Evolutionary conservation across 2,113 vertebrate genomes (phyloP).

Genomic region (Cololabis saira): DNA sequence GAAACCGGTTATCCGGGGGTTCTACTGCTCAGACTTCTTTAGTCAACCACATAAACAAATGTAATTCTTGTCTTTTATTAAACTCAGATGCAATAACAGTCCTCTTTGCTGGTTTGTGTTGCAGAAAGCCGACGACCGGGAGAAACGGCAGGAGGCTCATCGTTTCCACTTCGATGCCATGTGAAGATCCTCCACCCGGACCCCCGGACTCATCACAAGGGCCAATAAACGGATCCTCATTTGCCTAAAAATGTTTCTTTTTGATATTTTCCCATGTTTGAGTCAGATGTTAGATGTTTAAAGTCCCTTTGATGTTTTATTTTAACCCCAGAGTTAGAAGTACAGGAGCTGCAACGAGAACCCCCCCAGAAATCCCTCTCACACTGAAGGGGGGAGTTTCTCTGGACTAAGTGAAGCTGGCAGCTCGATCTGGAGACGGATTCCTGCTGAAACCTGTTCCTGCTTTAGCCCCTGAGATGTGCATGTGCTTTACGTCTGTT

Average conservation of each 20-base stretch:
- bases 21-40: too few relatives aligned
- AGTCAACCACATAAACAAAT: too few relatives aligned
- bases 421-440: not conserved
- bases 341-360: constrained; percentile 47
- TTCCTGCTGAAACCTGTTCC: too few relatives aligned
- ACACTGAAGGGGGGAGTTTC: constrained; percentile 25
- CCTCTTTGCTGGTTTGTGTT: too few relatives aligned
- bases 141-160: constrained; percentile 98
- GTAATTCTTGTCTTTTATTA: too few relatives aligned
- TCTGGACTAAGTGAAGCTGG: not conserved
- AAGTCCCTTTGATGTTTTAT: constrained; percentile 34
- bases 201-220: constrained; percentile 37
- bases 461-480: too few relatives aligned
- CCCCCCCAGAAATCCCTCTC: constrained; percentile 31
- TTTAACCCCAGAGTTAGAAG: constrained; percentile 63
- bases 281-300: constrained; percentile 61
- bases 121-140: constrained; percentile 85
- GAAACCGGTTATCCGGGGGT: too few relatives aligned
- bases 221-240: constrained; percentile 48
- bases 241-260: constrained; percentile 48
- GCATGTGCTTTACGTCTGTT: not conserved
- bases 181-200: constrained; percentile 77
- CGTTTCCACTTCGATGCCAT: constrained; percentile 99
- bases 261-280: constrained; percentile 39
- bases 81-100: too few relatives aligned